These are phyloP conservation scores for Ceyx cyanopectus DNA, from an alignment of 2,113 vertebrate species.

Conservation along the genomic window DNA sequence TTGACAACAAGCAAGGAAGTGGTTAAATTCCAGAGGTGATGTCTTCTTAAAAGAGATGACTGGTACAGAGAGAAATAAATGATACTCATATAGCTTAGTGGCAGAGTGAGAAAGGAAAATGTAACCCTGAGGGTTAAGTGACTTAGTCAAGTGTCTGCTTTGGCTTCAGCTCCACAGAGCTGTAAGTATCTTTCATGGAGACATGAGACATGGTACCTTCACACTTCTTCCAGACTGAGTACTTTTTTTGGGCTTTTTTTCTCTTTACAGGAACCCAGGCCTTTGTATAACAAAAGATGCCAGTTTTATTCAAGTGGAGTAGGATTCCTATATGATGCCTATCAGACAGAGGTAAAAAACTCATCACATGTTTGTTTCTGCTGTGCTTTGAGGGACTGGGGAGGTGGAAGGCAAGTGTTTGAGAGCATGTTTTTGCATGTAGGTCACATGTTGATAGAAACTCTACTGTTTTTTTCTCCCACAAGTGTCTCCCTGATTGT, in stretches of 20 bases:
- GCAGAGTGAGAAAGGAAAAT: not conserved
- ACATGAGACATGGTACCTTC: not conserved
- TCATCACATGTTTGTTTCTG: not conserved
- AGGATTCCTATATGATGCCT: constrained; percentile 84
- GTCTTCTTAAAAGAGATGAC: not conserved
- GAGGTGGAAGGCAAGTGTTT: not conserved
- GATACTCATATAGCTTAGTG: not conserved
- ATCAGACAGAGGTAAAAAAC: constrained; percentile 87
- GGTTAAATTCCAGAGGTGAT: not conserved
- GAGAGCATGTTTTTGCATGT: not conserved
- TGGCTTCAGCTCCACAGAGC: not conserved
- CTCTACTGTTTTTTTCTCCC: not conserved
- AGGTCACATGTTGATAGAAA: not conserved
- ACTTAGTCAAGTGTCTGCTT: not conserved
- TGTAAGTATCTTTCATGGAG: not conserved
- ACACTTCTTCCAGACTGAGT: not conserved
- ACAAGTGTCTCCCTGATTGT: not conserved
- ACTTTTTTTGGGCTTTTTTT: not conserved
- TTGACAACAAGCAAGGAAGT: not conserved
- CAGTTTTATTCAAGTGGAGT: constrained; percentile 84
- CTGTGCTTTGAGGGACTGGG: not conserved
- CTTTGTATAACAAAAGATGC: constrained; percentile 85
- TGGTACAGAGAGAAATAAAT: not conserved
- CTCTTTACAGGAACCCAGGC: constrained; percentile 84
- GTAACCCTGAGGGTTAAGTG: not conserved